Evolutionary conservation across 2,113 vertebrate species (phyloP).

Genomic region (Apodemus speciosus): DNA sequence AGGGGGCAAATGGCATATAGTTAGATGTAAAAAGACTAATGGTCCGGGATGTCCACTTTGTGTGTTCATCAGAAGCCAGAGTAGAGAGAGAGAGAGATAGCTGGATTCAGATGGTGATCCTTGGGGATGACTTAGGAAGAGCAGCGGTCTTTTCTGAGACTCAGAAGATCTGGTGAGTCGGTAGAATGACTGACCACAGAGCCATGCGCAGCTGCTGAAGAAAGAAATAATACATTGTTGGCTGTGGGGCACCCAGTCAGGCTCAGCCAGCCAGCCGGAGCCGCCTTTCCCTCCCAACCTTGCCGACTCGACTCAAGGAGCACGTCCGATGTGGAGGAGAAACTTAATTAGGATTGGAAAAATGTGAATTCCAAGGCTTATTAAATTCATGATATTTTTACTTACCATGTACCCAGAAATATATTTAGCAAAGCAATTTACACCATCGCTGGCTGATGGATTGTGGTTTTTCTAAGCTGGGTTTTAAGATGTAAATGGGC

Average conservation of each 20-base stretch:
- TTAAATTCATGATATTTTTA: constrained; percentile 80
- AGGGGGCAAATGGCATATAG: background rate
- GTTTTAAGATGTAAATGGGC: constrained; percentile 78
- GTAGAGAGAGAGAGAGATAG: rapidly evolving
- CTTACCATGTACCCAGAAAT: constrained; percentile 77
- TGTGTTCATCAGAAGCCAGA: background rate
- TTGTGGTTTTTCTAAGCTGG: constrained; percentile 76
- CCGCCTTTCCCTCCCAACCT: background rate
- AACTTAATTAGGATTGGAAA: constrained; percentile 77
- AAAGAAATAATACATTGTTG: rapidly evolving
- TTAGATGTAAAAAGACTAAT: background rate
- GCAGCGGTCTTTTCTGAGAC: no score
- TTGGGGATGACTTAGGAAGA: rapidly evolving
- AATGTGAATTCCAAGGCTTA: constrained; percentile 78
- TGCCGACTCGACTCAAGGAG: background rate
- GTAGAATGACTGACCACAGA: rapidly evolving
- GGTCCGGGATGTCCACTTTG: background rate
- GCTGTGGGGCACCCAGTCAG: background rate
- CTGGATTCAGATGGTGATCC: background rate
- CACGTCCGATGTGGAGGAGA: constrained; percentile 61
- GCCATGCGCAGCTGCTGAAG: rapidly evolving
- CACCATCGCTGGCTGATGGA: constrained; percentile 79
- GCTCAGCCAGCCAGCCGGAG: background rate
- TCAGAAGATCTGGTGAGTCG: rapidly evolving
- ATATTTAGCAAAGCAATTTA: constrained; percentile 80